These are phyloP conservation scores for Synanthedon tipuliformis DNA, from an alignment of 2,888 invertebrate genomes.

Conservation along the genomic window DNA sequence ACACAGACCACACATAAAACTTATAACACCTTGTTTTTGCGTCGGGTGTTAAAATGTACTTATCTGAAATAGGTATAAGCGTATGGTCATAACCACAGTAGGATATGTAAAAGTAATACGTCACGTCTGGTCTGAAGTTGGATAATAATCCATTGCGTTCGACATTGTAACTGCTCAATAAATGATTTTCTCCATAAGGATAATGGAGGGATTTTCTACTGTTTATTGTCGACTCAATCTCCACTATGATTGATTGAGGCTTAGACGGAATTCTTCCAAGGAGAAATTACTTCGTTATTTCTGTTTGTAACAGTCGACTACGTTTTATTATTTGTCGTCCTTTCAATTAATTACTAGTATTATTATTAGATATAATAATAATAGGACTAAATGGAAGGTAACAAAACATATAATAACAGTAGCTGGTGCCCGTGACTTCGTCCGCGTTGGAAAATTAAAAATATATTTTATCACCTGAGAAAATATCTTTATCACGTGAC, in stretches of 20 bases:
- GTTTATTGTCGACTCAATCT: constrained; percentile 50
- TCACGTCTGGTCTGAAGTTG: constrained; percentile 18
- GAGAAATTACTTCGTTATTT: constrained; percentile 42
- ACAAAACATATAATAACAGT: too few relatives aligned
- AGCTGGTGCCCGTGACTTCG: too few relatives aligned
- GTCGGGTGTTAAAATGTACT: too few relatives aligned
- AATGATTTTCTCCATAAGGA: constrained; percentile 41
- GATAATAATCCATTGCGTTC: constrained; percentile 35
- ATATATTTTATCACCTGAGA: too few relatives aligned
- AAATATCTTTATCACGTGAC: too few relatives aligned
- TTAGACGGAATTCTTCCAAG: constrained; percentile 45
- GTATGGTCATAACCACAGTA: constrained; percentile 2
- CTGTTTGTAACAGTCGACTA: constrained; percentile 4
- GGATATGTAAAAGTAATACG: constrained; percentile 19
- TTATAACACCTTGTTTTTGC: too few relatives aligned
- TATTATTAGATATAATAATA: too few relatives aligned
- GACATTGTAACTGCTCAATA: constrained; percentile 34
- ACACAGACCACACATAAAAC: too few relatives aligned
- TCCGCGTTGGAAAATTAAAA: too few relatives aligned
- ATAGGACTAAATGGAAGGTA: too few relatives aligned
- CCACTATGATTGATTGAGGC: constrained; percentile 50
- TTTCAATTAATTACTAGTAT: too few relatives aligned
- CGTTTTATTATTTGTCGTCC: too few relatives aligned
- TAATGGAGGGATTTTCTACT: constrained; percentile 43
- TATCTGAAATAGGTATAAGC: not conserved